Evolutionary conservation across 2,113 vertebrate species (phyloP).

Genomic region (Saccopteryx leptura): DNA sequence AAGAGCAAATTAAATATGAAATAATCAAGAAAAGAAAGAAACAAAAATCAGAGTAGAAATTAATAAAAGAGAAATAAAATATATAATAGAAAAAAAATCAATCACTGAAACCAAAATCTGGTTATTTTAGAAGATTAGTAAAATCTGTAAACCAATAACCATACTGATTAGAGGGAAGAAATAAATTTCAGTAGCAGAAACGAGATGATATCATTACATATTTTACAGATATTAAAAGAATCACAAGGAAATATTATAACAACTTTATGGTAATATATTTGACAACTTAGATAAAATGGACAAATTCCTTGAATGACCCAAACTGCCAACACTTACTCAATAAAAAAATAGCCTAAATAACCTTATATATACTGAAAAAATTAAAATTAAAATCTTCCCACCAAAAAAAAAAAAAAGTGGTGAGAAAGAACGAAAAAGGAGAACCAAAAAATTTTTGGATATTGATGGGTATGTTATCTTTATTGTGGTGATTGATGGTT

Average conservation of each 20-base stretch:
- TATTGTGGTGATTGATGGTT: not conserved
- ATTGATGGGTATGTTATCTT: not conserved
- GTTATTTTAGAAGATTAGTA: not conserved
- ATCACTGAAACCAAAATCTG: not conserved
- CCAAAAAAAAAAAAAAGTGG: not conserved
- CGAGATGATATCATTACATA: not conserved
- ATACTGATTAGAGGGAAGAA: not conserved
- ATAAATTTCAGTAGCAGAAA: conserved; percentile 17
- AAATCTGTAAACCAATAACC: not conserved
- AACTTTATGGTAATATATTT: conserved; percentile 10
- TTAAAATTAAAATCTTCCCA: conserved; percentile 9
- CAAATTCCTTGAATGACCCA: not conserved
- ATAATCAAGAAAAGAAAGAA: not conserved
- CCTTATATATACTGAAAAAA: not conserved
- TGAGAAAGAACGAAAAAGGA: not conserved
- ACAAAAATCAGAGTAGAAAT: not conserved
- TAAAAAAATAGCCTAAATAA: not conserved
- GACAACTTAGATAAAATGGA: conserved; percentile 15
- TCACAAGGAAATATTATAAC: not conserved
- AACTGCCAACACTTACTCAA: not conserved
- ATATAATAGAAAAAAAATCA: not conserved
- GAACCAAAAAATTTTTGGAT: not conserved
- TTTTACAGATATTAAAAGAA: not conserved
- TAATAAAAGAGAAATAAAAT: not conserved
- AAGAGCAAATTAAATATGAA: not conserved